A percentile compares a stretch with the other conserved stretches of the same genome.
These are phyloP conservation scores for Laothoe populi DNA, from an alignment of 2,888 invertebrate species.

Conservation along the genomic window DNA sequence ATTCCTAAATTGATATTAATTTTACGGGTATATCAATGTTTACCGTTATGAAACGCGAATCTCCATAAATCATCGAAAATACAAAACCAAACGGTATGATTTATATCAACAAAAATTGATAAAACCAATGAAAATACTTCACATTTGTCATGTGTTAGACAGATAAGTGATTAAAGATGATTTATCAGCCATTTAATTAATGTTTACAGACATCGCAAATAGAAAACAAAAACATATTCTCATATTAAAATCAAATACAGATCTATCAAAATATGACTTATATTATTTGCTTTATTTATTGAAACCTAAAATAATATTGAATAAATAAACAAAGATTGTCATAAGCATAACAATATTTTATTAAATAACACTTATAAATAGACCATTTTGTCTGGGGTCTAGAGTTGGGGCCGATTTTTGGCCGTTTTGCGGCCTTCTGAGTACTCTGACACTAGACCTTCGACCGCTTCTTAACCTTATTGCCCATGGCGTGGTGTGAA, in stretches of 20 bases:
- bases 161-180: conserved; percentile 2
- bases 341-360: too few species aligned
- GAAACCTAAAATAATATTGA: too few species aligned
- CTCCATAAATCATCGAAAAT: neutral
- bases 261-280: neutral
- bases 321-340: too few species aligned
- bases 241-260: neutral
- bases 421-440: too few species aligned
- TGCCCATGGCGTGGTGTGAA: too few species aligned
- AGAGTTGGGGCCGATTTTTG: too few species aligned
- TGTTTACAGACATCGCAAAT: neutral
- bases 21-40: too few species aligned
- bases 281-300: neutral
- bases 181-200: conserved; percentile 7
- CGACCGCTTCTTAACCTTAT: too few species aligned
- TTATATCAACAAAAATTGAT: conserved; percentile 1
- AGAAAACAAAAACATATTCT: neutral
- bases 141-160: neutral
- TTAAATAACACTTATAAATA: too few species aligned
- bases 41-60: neutral
- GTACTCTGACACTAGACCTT: too few species aligned
- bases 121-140: neutral
- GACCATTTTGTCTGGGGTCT: too few species aligned
- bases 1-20: too few species aligned
- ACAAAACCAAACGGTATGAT: neutral